phyloP scores from a whole-genome alignment of 2,888 invertebrate species.

The Lasiommata megera region DNA sequence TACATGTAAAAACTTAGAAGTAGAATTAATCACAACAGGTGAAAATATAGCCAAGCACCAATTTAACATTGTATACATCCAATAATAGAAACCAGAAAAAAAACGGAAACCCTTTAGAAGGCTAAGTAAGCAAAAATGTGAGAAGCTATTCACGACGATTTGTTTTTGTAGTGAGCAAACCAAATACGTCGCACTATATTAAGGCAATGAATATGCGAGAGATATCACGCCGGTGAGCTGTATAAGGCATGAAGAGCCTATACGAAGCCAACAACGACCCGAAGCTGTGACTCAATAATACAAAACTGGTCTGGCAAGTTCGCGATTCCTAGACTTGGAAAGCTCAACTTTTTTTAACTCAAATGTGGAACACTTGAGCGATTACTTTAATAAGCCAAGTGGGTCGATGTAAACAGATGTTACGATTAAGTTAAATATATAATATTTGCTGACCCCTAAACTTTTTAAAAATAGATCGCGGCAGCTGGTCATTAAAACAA shows the following conservation, averaged over 20 bases:
- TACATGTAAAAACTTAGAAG: no score
- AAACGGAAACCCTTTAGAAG: background rate
- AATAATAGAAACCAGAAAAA: background rate
- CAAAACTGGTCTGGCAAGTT: constrained; percentile 32
- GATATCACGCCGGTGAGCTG: constrained; percentile 17
- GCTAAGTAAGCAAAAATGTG: constrained; percentile 10
- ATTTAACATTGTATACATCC: no score
- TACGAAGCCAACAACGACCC: constrained; percentile 17
- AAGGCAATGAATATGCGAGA: constrained; percentile 26
- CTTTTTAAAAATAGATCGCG: no score
- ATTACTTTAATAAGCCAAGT: constrained; percentile 27
- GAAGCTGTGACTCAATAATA: constrained; percentile 31
- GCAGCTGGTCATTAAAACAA: no score
- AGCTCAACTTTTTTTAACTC: constrained; percentile 28
- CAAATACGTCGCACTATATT: constrained; percentile 1
- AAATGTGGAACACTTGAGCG: constrained; percentile 31
- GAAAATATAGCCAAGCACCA: background rate
- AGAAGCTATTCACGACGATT: background rate
- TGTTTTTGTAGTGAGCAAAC: constrained; percentile 1
- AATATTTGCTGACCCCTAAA: no score
- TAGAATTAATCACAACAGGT: no score
- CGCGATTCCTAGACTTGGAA: constrained; percentile 30
- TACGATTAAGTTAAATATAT: background rate
- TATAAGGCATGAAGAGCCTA: constrained; percentile 18
- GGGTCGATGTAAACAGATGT: constrained; percentile 5